These are phyloP conservation scores for Micropoecilia bifurca DNA, from an alignment of 2,797 vertebrate genomes.

Conservation along the genomic window DNA sequence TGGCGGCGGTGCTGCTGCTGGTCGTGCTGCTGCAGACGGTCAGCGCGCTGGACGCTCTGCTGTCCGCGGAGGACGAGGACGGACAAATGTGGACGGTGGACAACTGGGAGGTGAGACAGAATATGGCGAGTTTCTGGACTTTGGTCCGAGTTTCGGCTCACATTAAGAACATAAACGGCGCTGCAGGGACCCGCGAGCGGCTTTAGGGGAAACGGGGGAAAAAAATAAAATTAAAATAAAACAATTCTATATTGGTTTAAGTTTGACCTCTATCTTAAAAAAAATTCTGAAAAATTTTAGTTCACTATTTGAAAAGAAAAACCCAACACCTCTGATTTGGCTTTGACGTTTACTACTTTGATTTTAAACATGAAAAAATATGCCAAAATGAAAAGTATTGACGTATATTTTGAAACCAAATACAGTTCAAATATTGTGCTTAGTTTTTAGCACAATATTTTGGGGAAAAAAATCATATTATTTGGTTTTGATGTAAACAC, in stretches of 20 bases:
- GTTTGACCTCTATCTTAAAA: background rate
- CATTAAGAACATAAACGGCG: background rate
- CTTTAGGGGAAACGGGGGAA: too few species aligned
- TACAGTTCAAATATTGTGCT: too few species aligned
- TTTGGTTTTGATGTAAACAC: background rate
- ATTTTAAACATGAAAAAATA: too few species aligned
- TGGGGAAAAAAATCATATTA: background rate
- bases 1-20: constrained; percentile 55
- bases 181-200: background rate
- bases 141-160: background rate
- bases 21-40: constrained; percentile 64
- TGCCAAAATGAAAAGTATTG: too few species aligned
- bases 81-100: constrained; percentile 63
- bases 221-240: background rate
- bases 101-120: constrained; percentile 69
- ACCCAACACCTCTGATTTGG: too few species aligned
- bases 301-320: too few species aligned
- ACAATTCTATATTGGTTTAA: background rate
- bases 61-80: constrained; percentile 51
- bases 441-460: too few species aligned
- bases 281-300: background rate
- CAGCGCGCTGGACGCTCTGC: constrained; percentile 47
- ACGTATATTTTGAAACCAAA: too few species aligned
- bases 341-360: too few species aligned
- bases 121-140: background rate